Evolutionary conservation across 1,140 invertebrate genomes (phyloP).

Genomic region (Panulirus ornatus): DNA sequence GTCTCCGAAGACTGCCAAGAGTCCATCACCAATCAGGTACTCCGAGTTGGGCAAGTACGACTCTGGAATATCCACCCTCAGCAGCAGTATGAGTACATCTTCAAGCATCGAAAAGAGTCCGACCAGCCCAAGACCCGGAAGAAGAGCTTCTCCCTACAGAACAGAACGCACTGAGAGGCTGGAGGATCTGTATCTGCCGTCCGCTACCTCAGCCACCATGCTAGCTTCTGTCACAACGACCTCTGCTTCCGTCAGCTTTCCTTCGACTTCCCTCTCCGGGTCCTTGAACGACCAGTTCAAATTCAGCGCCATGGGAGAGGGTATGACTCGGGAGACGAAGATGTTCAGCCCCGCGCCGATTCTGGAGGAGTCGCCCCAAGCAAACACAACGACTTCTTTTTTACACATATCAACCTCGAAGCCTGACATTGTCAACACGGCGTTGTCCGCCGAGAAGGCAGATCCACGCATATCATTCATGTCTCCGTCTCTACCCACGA

Average conservation of each 20-base stretch:
- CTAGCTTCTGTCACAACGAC: conserved; percentile 57
- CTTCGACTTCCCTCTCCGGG: conserved; percentile 42
- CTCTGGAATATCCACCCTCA: conserved; percentile 91
- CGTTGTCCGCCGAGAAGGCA: conserved; percentile 57
- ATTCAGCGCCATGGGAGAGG: conserved; percentile 42
- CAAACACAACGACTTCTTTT: conserved; percentile 64
- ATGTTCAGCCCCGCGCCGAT: conserved; percentile 51
- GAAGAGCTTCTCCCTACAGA: conserved; percentile 60
- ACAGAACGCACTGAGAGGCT: conserved; percentile 76
- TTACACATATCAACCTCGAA: conserved; percentile 70
- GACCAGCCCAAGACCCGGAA: conserved; percentile 77
- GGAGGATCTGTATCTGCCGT: conserved; percentile 53
- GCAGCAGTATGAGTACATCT: conserved; percentile 82
- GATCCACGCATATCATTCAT: conserved; percentile 55
- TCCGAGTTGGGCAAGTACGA: conserved; percentile 87
- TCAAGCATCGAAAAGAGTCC: conserved; percentile 91
- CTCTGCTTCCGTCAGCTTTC: conserved; percentile 34
- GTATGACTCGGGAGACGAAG: conserved; percentile 45
- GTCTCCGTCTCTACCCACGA: conserved; percentile 30
- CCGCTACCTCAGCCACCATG: conserved; percentile 57
- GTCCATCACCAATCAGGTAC: conserved; percentile 84
- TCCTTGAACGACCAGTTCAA: conserved; percentile 64
- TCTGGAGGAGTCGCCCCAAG: conserved; percentile 51
- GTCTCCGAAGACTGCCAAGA: conserved; percentile 85
- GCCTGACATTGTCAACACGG: conserved; percentile 63